Percentiles rank a stretch among this genome's conserved stretches.
phyloP scores from a whole-genome alignment of 2,888 invertebrate species.

The Lithophane socia region DNA sequence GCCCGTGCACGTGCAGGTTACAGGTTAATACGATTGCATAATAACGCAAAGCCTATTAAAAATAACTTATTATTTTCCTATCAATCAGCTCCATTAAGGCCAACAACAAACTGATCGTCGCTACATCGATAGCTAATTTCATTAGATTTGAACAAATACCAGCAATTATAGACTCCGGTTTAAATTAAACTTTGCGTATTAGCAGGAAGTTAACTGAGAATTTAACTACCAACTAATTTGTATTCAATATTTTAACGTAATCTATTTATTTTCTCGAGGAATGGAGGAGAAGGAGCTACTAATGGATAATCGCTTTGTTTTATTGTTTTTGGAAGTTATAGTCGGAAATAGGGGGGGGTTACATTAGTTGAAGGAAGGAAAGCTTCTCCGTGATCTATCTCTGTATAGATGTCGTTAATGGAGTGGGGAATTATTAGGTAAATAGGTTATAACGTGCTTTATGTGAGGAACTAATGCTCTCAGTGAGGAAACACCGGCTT shows the following conservation, averaged over 20 bases:
- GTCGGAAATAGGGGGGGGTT: slow-evolving; percentile 2
- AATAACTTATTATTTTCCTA: neutral
- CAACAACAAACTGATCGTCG: slow-evolving; percentile 15
- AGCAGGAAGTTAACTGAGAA: slow-evolving; percentile 52
- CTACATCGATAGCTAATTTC: slow-evolving; percentile 46
- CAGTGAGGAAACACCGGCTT: too few relatives aligned
- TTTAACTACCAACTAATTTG: slow-evolving; percentile 48
- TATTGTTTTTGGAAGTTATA: slow-evolving; percentile 14
- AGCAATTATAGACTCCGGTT: slow-evolving; percentile 60
- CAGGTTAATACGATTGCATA: neutral
- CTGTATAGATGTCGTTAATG: neutral
- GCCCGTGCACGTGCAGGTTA: neutral
- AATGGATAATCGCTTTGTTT: slow-evolving; percentile 26
- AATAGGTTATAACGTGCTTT: neutral
- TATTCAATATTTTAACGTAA: slow-evolving; percentile 46
- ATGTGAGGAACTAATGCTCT: neutral
- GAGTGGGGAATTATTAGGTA: neutral
- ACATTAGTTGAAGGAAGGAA: neutral
- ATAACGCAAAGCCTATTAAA: neutral
- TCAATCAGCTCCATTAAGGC: neutral
- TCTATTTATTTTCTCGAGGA: slow-evolving; percentile 37
- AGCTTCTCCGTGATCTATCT: neutral
- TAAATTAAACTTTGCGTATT: slow-evolving; percentile 67
- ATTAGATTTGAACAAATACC: slow-evolving; percentile 60
- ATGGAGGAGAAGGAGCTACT: neutral